Conservation (phyloP, 2,113 vertebrate species). For the Peromyscus californicus region DNA sequence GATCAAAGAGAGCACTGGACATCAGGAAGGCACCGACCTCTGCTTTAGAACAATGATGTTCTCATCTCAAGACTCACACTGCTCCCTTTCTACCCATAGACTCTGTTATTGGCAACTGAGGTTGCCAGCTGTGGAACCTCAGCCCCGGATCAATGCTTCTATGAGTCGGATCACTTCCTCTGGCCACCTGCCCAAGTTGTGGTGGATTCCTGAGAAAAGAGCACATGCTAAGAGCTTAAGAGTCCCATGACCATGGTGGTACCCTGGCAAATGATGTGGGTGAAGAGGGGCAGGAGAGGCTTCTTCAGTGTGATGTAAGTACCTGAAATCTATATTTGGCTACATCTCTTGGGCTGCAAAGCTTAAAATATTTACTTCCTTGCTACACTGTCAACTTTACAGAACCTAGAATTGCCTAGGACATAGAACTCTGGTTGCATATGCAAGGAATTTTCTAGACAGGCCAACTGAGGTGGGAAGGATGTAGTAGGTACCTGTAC, state of each 20-base stretch:
- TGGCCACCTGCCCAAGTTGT: background rate
- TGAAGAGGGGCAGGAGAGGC: background rate
- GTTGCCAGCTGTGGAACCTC: background rate
- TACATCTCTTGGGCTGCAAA: background rate
- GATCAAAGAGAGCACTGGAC: background rate
- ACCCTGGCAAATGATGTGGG: background rate
- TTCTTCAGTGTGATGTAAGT: background rate
- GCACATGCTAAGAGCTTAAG: background rate
- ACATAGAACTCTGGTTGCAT: background rate
- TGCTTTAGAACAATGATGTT: background rate
- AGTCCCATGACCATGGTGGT: fast-evolving
- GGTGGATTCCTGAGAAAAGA: background rate
- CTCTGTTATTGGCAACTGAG: background rate
- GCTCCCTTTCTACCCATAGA: background rate
- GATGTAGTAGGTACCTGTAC: too few relatives aligned
- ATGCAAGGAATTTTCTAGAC: background rate
- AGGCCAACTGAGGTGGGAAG: background rate
- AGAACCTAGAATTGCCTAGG: background rate
- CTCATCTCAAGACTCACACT: background rate
- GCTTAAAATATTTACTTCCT: background rate
- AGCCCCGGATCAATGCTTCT: background rate
- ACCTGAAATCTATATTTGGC: background rate
- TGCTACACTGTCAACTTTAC: background rate
- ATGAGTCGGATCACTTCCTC: background rate
- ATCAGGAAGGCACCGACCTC: background rate